Percentiles rank a stretch among this genome's conserved stretches.
These are phyloP conservation scores for Brachionus rubens DNA, from an alignment of 1,140 invertebrate species.

Conservation along the genomic window DNA sequence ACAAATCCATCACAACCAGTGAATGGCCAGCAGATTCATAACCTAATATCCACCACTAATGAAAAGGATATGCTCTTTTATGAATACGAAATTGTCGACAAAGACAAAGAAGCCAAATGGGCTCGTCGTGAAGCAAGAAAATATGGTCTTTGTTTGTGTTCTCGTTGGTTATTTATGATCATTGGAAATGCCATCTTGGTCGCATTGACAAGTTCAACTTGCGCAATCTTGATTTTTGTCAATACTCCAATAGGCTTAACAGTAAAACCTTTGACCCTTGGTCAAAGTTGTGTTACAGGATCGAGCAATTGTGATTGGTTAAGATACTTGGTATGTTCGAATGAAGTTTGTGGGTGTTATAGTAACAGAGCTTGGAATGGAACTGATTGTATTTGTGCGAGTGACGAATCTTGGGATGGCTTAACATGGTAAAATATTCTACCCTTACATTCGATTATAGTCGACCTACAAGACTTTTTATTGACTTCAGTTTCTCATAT, in stretches of 20 bases:
- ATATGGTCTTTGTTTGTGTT: constrained; percentile 27
- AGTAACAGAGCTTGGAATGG: constrained; percentile 37
- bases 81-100: constrained; percentile 42
- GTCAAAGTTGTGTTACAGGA: constrained; percentile 29
- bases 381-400: constrained; percentile 20
- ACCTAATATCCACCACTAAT: background rate
- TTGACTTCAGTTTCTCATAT: too few species aligned
- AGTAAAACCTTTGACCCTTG: constrained; percentile 29
- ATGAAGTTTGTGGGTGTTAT: background rate
- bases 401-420: constrained; percentile 33
- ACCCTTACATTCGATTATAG: too few species aligned
- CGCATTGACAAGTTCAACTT: constrained; percentile 6
- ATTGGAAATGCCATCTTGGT: constrained; percentile 31
- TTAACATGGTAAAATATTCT: constrained; percentile 12
- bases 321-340: constrained; percentile 9
- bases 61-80: constrained; percentile 41
- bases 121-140: constrained; percentile 1
- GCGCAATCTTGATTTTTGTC: constrained; percentile 35
- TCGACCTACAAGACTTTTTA: too few species aligned
- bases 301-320: constrained; percentile 14
- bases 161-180: constrained; percentile 38
- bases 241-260: constrained; percentile 42
- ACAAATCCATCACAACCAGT: background rate
- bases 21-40: constrained; percentile 14
- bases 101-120: constrained; percentile 44